Evolutionary conservation across 2,888 invertebrate species (phyloP), one percentile per base, ranked within the genome.

Genomic region (Amiota minor): DNA sequence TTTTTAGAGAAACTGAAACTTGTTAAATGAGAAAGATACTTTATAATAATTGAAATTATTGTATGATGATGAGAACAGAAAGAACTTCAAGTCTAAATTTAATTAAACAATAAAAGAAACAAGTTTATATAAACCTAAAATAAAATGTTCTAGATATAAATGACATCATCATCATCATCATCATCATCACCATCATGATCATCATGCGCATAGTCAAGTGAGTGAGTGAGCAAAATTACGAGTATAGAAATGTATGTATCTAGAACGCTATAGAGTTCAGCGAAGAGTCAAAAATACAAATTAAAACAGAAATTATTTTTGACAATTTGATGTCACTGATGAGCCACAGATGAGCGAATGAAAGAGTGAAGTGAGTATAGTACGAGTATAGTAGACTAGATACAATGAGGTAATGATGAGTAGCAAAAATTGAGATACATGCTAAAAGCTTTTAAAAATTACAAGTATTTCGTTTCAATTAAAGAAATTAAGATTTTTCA

Each of bases 241-340:
- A 62, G 20, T 62, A 8, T 20, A 23, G 14, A 23, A 53, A n/a
- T 53, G n/a, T 56, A 56, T 56, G 53, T 53, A 53, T 53, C 14
- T 18, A 18, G 59, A 59, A 59, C 11, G 20, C 59, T 18, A 16
- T 16, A 59, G 23, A 59, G 35, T 62, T 62, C 35, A 62, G 35
- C 23, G 1, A 62, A 35, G 45, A 62, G 14, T 62, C 35, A 62
- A 53, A n/a, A 53, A 62, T 14, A 74, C 79, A 80, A 83, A 81
- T 84, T 85, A 83, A 84, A 75, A 77, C 79, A 79, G 76, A 82
- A 84, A 84, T 80, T 72, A 73, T 77, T 81, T 75, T 83, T 85
- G 82, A 75, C 79, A 79, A 78, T 73, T 81, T 76, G 81, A 80
- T 80, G 80, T 79, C 74, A 64, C 72, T 75, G 35, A 35, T 35